Evolutionary conservation across 2,888 invertebrate species (phyloP), one percentile per base, ranked within the genome.

Genomic region (Platycheirus rosarum): DNA sequence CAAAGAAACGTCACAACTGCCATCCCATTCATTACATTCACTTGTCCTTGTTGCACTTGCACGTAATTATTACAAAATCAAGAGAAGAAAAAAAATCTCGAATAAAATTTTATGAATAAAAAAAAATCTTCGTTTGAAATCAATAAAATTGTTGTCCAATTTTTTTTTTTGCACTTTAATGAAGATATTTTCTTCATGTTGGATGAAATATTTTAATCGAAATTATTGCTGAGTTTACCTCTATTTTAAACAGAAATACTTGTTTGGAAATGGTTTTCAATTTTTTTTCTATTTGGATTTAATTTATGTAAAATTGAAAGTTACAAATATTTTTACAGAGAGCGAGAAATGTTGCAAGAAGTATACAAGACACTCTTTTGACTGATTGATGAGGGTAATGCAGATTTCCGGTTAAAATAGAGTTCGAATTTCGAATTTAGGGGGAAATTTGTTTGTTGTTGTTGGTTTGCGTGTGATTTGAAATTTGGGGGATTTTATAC

Each of bases 291-390:
- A 26, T 53, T 55, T 37, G 0, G n/a, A 44, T 70, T 80, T 44
- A 11, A 48, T 73, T n/a, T n/a, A 51, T 69, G 65, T 68, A 77
- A 68, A 82, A 76, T 68, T 80, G 65, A 70, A 75, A 82, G 62
- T 76, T 73, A 66, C 82, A 68, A 76, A 71, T 51, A 74, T 60
- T 71, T 70, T 37, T 62, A 66, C 71, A 73, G 63, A 77, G 71
- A 77, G 77, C 71, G 68, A 73, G 63, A 75, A 46, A 77, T 69
- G 77, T 68, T 82, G 77, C 80, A 80, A 75, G 75, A 82, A 76
- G 76, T 82, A 82, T 82, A 73, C 82, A 75, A 80, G 76, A 82
- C 82, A 82, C 82, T 82, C 77, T 82, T 82, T 82, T 82, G 82
- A 82, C 82, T 82, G 77, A 80, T 60, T 5, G 29, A 32, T 32